Evolutionary conservation across 1,140 invertebrate species (phyloP).

Genomic region (Acromyrmex charruanus): DNA sequence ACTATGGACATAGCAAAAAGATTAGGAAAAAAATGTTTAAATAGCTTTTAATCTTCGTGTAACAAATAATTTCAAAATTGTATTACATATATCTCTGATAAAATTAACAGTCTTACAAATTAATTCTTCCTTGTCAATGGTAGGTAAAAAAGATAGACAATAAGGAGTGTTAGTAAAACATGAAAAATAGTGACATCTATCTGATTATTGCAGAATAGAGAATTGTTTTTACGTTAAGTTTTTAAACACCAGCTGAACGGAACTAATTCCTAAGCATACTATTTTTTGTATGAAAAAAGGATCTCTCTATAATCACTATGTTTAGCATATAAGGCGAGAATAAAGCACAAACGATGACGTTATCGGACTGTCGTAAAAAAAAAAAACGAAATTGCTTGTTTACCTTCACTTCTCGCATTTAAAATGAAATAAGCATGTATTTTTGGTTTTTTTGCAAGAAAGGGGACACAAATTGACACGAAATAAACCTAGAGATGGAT

Average conservation of each 20-base stretch:
- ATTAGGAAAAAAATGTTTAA: background rate
- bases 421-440: background rate
- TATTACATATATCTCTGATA: background rate
- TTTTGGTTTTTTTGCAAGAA: background rate
- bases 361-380: background rate
- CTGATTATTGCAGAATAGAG: background rate
- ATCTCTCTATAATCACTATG: background rate
- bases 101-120: background rate
- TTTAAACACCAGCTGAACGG: background rate
- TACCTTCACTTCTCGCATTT: background rate
- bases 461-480: background rate
- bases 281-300: background rate
- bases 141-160: background rate
- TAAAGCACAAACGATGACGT: background rate
- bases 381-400: background rate
- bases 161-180: background rate
- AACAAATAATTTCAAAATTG: background rate
- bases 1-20: background rate
- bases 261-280: background rate
- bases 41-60: background rate
- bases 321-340: background rate
- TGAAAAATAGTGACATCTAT: background rate
- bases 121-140: background rate
- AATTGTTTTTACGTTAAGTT: background rate
- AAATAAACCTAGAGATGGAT: background rate